Evolutionary conservation across 1,140 invertebrate genomes (phyloP).

Genomic region (Euschistus heros): DNA sequence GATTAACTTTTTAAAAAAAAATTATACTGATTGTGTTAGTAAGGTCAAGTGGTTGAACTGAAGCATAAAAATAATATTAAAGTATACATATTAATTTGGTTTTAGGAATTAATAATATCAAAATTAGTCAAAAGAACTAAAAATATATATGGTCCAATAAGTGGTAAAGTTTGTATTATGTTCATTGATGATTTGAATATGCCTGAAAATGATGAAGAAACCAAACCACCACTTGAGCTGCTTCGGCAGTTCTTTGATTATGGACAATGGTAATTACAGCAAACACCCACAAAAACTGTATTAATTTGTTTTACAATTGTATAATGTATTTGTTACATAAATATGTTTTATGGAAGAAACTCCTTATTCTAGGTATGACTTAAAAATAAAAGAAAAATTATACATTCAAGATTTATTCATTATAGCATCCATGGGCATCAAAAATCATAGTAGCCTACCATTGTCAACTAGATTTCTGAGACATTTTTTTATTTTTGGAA

Average conservation of each 20-base stretch:
- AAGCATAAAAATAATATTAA: no score
- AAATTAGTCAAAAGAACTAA: slow-evolving; percentile 54
- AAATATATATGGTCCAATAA: slow-evolving; percentile 68
- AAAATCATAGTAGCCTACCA: slow-evolving; percentile 46
- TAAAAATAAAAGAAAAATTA: not conserved
- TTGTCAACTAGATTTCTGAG: slow-evolving; percentile 71
- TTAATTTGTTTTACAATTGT: no score
- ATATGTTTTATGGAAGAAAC: no score
- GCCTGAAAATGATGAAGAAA: slow-evolving; percentile 74
- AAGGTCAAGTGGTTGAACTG: no score
- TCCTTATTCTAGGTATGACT: not conserved
- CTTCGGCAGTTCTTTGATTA: slow-evolving; percentile 82
- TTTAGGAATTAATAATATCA: slow-evolving; percentile 72
- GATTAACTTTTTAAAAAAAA: no score
- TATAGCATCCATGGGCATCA: not conserved
- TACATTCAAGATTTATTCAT: not conserved
- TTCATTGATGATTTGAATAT: slow-evolving; percentile 92
- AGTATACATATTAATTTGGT: no score
- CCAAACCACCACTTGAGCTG: slow-evolving; percentile 82
- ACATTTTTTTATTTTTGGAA: slow-evolving; percentile 75
- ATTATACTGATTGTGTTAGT: no score
- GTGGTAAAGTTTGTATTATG: slow-evolving; percentile 62
- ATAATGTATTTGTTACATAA: no score
- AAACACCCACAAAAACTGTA: no score
- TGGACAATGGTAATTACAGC: slow-evolving; percentile 45